phyloP scores from a whole-genome alignment of 53 echinoderm and acorn worm genomes.

The Arbacia lixula region DNA sequence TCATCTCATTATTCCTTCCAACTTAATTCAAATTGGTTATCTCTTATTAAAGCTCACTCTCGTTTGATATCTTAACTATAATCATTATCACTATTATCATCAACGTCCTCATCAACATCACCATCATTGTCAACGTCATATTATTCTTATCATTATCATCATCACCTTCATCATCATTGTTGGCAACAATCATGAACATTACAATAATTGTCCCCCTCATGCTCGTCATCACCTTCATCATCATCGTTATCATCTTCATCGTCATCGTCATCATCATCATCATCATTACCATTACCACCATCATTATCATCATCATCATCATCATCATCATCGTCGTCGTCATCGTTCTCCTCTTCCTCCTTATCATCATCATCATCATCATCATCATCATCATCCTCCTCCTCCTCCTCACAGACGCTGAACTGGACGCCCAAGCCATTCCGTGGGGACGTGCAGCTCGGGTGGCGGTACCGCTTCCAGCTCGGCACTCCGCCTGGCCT shows the following conservation, averaged over 20 bases:
- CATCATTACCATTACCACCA: constrained; percentile 14
- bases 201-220: background rate
- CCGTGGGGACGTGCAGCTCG: constrained; percentile 83
- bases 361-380: constrained; percentile 1
- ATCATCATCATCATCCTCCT: background rate
- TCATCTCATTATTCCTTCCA: too few species aligned
- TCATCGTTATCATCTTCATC: constrained; percentile 3
- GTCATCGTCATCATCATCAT: constrained; percentile 9
- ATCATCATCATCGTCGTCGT: constrained; percentile 21
- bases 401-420: constrained; percentile 64
- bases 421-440: constrained; percentile 96
- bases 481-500: constrained; percentile 68
- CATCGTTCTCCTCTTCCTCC: background rate
- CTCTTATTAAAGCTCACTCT: too few species aligned
- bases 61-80: too few species aligned
- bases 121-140: background rate
- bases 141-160: background rate
- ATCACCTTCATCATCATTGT: background rate
- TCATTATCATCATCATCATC: constrained; percentile 35
- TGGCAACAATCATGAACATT: too few species aligned
- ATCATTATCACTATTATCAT: background rate
- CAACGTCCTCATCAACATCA: background rate
- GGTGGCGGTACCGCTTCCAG: constrained; percentile 79
- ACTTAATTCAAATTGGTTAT: too few species aligned
- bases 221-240: constrained; percentile 2